Base-by-base conservation (phyloP, 2,888 invertebrate species). In the Sesia bembeciformis region DNA sequence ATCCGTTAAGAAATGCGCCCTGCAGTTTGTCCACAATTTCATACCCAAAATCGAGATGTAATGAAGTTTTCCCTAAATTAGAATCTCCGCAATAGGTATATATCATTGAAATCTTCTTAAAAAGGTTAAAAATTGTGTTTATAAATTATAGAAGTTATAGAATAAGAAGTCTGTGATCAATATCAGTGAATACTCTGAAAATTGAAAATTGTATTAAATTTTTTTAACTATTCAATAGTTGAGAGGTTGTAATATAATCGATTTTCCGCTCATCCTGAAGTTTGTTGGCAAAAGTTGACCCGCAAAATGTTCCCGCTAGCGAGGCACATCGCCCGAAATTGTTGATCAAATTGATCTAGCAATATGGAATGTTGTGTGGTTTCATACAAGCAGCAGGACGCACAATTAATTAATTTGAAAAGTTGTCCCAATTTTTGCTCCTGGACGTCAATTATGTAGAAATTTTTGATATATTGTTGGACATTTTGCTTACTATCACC, bases 251-350 rank as follows among this genome's bases (percentile, higher is more conserved):
- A 39, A 39, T 50, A 7, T 50, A 50, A 50, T 50, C 50, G 50
- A 50, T 50, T 39, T 46, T 8, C 43, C 58, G 50, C 60, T 63
- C 60, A 62, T 61, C 62, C 61, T 65, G 65, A 74, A 74, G 72
- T 73, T 67, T 56, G 58, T 58, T 54, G 62, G 51, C 49, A 58
- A 50, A 71, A 74, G 68, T 72, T 72, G 55, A 52, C 56, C 60
- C 64, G 59, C 53, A 53, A 39, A 57, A 56, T 57, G 54, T 49
- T 56, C 51, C 52, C 53, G 52, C 43, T 38, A 41, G 40, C 40
- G 51, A 54, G 40, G 52, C 38, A 38, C 41, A 40, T 40, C 63
- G 56, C 58, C 60, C 61, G 54, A 64, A 72, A 73, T 70, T 70
- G 58, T 70, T 70, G 58, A 68, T 65, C 56, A 70, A 73, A 64